Evolutionary conservation across 2,797 vertebrate genomes (phyloP).

Genomic region (Acanthurus lineatus): DNA sequence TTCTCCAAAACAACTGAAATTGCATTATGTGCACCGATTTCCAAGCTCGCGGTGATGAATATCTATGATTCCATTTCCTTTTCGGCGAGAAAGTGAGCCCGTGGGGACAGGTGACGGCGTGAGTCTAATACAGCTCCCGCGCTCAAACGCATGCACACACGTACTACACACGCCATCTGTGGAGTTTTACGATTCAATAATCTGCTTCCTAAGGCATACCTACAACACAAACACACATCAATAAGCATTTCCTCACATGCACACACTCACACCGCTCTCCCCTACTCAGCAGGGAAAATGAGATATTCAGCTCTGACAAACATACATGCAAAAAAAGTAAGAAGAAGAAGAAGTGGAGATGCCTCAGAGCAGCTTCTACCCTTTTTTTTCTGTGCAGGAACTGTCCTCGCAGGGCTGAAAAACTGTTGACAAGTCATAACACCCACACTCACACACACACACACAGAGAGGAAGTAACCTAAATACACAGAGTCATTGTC

Average conservation of each 20-base stretch:
- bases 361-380: conserved; percentile 56
- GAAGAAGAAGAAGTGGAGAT: conserved; percentile 32
- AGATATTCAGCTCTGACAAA: conserved; percentile 63
- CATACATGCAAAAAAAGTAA: conserved; percentile 1
- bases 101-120: conserved; percentile 67
- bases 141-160: conserved; percentile 45
- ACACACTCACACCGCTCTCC: conserved; percentile 27
- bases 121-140: conserved; percentile 49
- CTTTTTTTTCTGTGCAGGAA: conserved; percentile 35
- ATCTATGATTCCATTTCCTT: conserved; percentile 72
- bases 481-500: conserved; percentile 35
- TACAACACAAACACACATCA: conserved; percentile 63
- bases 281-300: conserved; percentile 57
- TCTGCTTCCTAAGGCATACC: conserved; percentile 72
- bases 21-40: conserved; percentile 67
- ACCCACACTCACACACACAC: conserved; percentile 18
- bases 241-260: conserved; percentile 39
- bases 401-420: conserved; percentile 34
- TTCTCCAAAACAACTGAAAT: conserved; percentile 74
- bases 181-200: conserved; percentile 80
- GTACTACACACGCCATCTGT: conserved; percentile 62
- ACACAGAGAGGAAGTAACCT: conserved; percentile 12
- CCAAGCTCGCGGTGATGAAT: conserved; percentile 74
- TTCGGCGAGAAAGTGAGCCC: conserved; percentile 60
- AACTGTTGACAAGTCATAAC: conserved; percentile 42